Conservation (phyloP, 2,797 vertebrate genomes). For the Decapterus maruadsi region DNA sequence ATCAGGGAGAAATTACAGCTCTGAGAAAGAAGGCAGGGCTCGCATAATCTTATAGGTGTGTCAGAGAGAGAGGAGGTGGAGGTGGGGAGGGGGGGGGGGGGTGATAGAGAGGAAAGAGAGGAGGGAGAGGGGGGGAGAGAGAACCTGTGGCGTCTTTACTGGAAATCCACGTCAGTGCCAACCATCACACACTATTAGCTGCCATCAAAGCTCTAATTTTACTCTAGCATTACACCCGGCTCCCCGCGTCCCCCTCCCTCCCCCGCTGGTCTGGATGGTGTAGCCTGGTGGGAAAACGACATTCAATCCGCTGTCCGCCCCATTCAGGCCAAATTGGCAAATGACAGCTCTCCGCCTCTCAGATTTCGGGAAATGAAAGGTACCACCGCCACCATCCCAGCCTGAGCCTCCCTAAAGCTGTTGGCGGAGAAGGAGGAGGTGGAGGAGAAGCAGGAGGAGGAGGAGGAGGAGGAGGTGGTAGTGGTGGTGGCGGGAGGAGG, state of each 20-base stretch:
- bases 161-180: conserved; percentile 86
- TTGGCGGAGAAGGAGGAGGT: conserved; percentile 45
- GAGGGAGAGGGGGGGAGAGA: conserved; percentile 49
- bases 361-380: conserved; percentile 86
- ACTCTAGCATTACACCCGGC: conserved; percentile 89
- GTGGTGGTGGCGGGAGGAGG: conserved; percentile 48
- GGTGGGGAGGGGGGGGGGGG: background rate
- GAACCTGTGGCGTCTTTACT: conserved; percentile 84
- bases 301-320: conserved; percentile 90
- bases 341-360: conserved; percentile 92
- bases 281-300: conserved; percentile 94
- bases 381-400: conserved; percentile 62
- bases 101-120: conserved; percentile 11
- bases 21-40: conserved; percentile 75
- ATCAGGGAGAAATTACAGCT: conserved; percentile 87
- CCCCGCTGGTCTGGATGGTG: conserved; percentile 87
- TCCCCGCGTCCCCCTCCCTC: conserved; percentile 80
- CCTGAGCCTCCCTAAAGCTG: conserved; percentile 57
- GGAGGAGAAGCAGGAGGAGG: conserved; percentile 44
- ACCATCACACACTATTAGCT: conserved; percentile 90
- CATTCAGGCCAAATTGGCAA: conserved; percentile 92
- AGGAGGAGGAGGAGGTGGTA: conserved; percentile 49
- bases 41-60: conserved; percentile 85
- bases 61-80: conserved; percentile 44
- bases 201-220: conserved; percentile 92